Base-by-base conservation (phyloP, 2,797 vertebrate species). In the Halcyon leucocephala region DNA sequence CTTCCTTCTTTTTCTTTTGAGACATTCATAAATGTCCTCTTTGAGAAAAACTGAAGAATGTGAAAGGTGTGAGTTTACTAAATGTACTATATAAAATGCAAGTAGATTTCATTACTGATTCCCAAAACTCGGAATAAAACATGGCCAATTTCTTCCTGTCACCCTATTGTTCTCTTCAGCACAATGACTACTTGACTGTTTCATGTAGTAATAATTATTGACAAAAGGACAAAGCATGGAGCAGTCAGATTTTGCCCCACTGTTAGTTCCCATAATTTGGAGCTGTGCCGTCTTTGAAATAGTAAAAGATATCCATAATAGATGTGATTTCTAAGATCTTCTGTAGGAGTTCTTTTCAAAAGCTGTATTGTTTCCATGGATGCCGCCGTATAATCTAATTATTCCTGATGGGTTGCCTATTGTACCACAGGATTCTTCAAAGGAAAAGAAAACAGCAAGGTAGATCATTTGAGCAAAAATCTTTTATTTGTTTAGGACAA, bases 401-500 rank as follows among this genome's bases (percentile, higher is more conserved):
- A 97, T 95, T 96, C 94, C 95, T 97, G 97, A 97, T 91, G 96
- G 94, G 95, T 88, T 96, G 85, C 54, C 96, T 89, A 96, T 97
- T 97, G 95, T 95, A 93, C 64, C 73, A 73, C n/a, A 67, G 48
- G 80, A 86, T 88, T 93, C 93, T 96, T 97, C 97, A 97, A 97
- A 97, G 96, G 95, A 89, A 93, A 89, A 82, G 64, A 96, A 96
- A 97, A 97, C 95, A 97, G 96, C 95, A 97, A 97, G 96, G 96
- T 97, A 97, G 94, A 97, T 93, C 94, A 85, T 97, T 96, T 96
- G 89, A 96, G 96, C 39, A 97, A 97, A 96, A 97, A 91, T 95
- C 96, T 97, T 97, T 97, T 97, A 96, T 97, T 97, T 97, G 92
- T 97, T 97, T 97, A 96, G 96, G 91, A 97, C 96, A 97, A 96